Evolutionary conservation across 2,888 invertebrate species (phyloP).

Genomic region (Anticlea derivata): DNA sequence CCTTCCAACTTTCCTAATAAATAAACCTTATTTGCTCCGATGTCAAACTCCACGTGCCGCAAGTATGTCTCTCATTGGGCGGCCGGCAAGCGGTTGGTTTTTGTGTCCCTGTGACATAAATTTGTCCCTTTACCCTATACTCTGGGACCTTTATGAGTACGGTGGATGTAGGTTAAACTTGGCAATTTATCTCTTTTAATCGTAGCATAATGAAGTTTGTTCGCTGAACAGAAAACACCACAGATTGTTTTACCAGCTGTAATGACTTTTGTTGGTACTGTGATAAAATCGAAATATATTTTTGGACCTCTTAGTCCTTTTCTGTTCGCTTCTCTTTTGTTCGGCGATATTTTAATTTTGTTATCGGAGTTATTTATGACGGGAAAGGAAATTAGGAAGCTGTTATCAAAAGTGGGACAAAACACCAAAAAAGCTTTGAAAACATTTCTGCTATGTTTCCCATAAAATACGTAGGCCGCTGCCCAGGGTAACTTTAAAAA

Average conservation of each 20-base stretch:
- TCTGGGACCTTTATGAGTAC: constrained; percentile 73
- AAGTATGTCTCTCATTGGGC: constrained; percentile 64
- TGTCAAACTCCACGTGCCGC: constrained; percentile 73
- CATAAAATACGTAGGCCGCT: no score
- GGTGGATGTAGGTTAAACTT: constrained; percentile 66
- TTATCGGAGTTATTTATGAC: neutral
- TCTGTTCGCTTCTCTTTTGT: constrained; percentile 14
- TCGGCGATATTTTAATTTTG: constrained; percentile 9
- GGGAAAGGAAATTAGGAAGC: neutral
- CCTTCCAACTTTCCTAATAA: constrained; percentile 78
- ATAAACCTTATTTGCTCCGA: constrained; percentile 77
- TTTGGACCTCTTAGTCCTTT: neutral
- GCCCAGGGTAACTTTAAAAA: no score
- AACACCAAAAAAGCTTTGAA: no score
- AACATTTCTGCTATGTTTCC: no score
- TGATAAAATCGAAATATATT: constrained; percentile 21
- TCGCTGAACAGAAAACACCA: constrained; percentile 37
- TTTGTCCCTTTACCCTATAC: constrained; percentile 69
- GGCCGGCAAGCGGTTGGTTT: constrained; percentile 50
- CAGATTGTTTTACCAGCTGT: constrained; percentile 31
- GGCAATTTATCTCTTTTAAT: constrained; percentile 75
- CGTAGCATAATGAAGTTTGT: constrained; percentile 67
- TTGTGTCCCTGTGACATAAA: constrained; percentile 71
- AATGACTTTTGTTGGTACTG: constrained; percentile 26
- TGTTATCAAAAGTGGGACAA: neutral